Evolutionary conservation across 2,797 vertebrate species (phyloP).

Genomic region (Vultur gryphus): DNA sequence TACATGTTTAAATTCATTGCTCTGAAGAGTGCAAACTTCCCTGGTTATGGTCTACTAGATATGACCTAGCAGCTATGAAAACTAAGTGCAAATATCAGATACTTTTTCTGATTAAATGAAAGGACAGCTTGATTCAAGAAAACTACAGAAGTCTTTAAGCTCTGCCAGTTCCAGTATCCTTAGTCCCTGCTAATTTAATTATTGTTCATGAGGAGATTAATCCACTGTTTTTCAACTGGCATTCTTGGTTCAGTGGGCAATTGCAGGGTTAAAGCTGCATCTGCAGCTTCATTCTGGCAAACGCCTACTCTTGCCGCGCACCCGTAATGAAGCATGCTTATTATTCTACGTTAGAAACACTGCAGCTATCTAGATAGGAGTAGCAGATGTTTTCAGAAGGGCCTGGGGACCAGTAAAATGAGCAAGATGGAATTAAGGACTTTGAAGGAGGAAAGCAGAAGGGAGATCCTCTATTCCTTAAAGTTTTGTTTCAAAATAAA

Average conservation of each 20-base stretch:
- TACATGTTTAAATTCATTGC: background rate
- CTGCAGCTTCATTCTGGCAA: background rate
- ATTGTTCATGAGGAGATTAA: background rate
- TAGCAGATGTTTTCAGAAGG: constrained; percentile 39
- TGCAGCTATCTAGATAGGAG: background rate
- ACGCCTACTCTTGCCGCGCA: background rate
- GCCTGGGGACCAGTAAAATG: constrained; percentile 7
- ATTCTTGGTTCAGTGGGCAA: background rate
- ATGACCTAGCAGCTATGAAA: background rate
- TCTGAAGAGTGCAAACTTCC: background rate
- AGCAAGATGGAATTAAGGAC: background rate
- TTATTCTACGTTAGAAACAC: constrained; percentile 1
- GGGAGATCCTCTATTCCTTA: background rate
- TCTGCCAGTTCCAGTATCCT: background rate
- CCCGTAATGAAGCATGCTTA: background rate
- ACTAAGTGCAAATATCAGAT: background rate
- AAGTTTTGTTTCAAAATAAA: background rate
- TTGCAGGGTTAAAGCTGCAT: background rate
- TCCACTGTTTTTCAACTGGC: background rate
- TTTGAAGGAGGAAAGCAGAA: background rate
- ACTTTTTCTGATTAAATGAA: background rate
- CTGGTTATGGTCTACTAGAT: background rate
- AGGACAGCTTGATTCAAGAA: background rate
- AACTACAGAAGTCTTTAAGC: background rate
- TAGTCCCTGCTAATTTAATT: background rate